Base-by-base conservation (phyloP, 2,113 vertebrate species). In the Deroptyus accipitrinus region DNA sequence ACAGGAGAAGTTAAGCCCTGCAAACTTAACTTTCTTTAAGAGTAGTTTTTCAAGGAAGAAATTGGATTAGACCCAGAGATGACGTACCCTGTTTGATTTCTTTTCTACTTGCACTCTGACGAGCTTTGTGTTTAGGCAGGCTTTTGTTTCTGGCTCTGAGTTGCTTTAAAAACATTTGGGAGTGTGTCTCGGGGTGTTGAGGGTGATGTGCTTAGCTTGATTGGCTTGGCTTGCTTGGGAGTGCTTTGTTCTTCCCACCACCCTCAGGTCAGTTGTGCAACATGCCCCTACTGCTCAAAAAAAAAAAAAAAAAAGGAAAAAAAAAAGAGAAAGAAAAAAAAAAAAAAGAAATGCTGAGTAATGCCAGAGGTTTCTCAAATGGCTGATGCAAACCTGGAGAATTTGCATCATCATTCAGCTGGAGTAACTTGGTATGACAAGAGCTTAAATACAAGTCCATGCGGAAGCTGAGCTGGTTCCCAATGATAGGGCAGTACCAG, bases 311-410 rank as follows among this genome's bases (percentile, higher is more conserved):
- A 33, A 28, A 46, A 5, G 13, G 33, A 39, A 30, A 28, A n/a
- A 64, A 54, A 68, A 6, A 39, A 66, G 42, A 68, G 74, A 67
- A 46, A 2, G 4, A 44, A 61, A 68, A 62, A 68, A 85, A 66
- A 46, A 68, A 85, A 67, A 46, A 3, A 78, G 67, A 97, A 96
- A 20, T 79, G 98, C 98, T 98, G 98, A 98, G 93, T 98, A 98
- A 98, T 98, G 97, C 96, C 97, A 96, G 96, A 94, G 94, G 87
- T 91, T 94, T 96, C 94, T 97, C 92, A 44, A 88, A 97, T 97
- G 98, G 98, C 98, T 98, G 98, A 98, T 98, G 98, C 98, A 98
- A 98, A 98, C 98, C 98, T 98, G 97, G 96, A 97, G 98, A 98
- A 98, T 98, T 98, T 98, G 97, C 98, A 98, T 98, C 98, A 98